Base-by-base conservation (phyloP, 1,140 invertebrate species). In the Formica exsecta region DNA sequence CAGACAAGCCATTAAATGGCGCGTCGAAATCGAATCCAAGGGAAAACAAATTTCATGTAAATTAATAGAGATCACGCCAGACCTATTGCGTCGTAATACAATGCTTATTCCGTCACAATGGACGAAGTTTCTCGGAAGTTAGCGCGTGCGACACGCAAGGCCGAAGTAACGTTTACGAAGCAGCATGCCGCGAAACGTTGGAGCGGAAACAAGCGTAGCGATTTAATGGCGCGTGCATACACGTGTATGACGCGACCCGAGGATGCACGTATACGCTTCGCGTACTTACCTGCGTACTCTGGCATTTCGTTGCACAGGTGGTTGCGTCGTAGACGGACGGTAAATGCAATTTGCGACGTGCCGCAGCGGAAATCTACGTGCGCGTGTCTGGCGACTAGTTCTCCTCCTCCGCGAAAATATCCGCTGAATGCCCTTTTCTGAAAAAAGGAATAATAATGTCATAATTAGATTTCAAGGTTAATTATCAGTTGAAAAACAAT, bases 221-320 rank as follows among this genome's bases (percentile, higher is more conserved):
- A 81, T 83, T 83, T 74, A 83, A 83, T 83, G 38, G 19, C 48
- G 41, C 54, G 54, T 81, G 64, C 13, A 54, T 74, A 74, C 71
- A 32, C n/a, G 29, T 19, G 32, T 59, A 25, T 16, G 32, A 13
- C 5, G n/a, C 51, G 54, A 81, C 36, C 38, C 36, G 32, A 57
- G 5, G 36, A 41, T 70, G 13, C 19, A 44, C 80, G 66, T 86
- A 88, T 87, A 73, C n/a, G 2, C 32, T 3, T 48, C 57, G n/a
- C 48, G 48, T 75, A 68, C 51, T 68, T 41, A 74, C 57, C 80
- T 64, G 62, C 29, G 74, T 86, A 81, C 86, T 88, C 77, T 88
- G 88, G 80, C 88, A 90, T 91, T 90, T 91, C 25, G 73, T 88
- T 22, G 61, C 74, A 86, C 88, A 85, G 83, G 62, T 86, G 86